A percentile compares a stretch with the other conserved stretches of the same genome.
Evolutionary conservation across 2,113 vertebrate genomes (phyloP).

Genomic region (Mobula birostris): DNA sequence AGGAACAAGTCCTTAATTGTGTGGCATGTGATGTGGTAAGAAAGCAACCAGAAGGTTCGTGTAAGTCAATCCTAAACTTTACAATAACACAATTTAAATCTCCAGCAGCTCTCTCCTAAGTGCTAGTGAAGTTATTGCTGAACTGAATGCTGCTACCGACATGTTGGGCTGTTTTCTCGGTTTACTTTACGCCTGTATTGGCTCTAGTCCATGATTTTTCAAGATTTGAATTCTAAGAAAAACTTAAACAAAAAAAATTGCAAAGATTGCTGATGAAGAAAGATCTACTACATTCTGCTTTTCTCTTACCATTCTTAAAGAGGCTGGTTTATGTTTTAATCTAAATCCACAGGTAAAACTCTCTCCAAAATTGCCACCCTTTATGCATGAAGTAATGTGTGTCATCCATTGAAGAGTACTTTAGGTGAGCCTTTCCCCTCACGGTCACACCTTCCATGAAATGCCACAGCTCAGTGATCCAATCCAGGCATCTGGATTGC

Average conservation of each 20-base stretch:
- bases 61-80: slow-evolving; percentile 4
- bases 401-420: background rate
- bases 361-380: background rate
- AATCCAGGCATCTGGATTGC: background rate
- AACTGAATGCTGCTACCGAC: background rate
- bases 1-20: background rate
- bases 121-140: background rate
- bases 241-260: too few relatives aligned
- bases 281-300: background rate
- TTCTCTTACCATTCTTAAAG: background rate
- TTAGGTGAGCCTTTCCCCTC: background rate
- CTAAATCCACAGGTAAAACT: background rate
- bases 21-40: background rate
- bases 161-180: background rate
- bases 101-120: background rate
- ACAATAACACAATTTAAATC: slow-evolving; percentile 9
- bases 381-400: background rate
- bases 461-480: background rate
- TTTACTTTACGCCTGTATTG: background rate
- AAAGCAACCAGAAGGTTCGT: background rate
- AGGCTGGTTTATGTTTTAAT: background rate
- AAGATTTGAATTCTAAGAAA: background rate
- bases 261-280: background rate
- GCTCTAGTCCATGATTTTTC: background rate
- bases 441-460: background rate